Conservation (phyloP, 2,797 vertebrate species). For the Orientallactaga sibirica region DNA sequence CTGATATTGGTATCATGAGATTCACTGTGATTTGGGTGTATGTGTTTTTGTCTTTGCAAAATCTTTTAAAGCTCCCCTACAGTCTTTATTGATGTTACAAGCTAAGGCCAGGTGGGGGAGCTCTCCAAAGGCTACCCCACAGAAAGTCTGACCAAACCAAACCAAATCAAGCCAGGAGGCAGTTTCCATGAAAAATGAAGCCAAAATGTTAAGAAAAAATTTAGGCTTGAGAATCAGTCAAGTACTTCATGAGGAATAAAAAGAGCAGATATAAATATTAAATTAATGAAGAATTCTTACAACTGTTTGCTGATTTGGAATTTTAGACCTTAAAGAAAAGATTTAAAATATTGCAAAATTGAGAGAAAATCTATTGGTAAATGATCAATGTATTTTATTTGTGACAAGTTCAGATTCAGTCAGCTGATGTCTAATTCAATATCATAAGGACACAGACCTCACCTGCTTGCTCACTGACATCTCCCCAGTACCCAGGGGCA, state of each 20-base stretch:
- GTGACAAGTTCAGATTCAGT: neutral
- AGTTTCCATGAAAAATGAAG: neutral
- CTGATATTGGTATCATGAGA: neutral
- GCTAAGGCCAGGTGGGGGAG: slow-evolving; percentile 56
- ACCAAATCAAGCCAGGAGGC: neutral
- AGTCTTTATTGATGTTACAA: slow-evolving; percentile 9
- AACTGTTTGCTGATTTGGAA: slow-evolving; percentile 5
- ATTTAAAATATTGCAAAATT: neutral
- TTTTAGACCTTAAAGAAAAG: neutral
- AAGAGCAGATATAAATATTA: neutral
- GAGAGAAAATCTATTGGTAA: neutral
- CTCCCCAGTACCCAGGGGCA: accelerated
- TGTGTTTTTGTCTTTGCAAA: neutral
- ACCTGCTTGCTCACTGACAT: too few species aligned
- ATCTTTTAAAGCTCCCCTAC: neutral
- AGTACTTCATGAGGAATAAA: neutral
- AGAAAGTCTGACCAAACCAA: neutral
- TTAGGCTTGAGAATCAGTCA: neutral
- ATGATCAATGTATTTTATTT: neutral
- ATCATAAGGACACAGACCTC: neutral
- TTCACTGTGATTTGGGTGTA: neutral
- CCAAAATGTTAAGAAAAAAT: neutral
- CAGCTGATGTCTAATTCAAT: neutral
- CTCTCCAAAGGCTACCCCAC: neutral
- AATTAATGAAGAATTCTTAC: neutral